Evolutionary conservation across 2,113 vertebrate genomes (phyloP).

Genomic region (Xyrauchen texanus): DNA sequence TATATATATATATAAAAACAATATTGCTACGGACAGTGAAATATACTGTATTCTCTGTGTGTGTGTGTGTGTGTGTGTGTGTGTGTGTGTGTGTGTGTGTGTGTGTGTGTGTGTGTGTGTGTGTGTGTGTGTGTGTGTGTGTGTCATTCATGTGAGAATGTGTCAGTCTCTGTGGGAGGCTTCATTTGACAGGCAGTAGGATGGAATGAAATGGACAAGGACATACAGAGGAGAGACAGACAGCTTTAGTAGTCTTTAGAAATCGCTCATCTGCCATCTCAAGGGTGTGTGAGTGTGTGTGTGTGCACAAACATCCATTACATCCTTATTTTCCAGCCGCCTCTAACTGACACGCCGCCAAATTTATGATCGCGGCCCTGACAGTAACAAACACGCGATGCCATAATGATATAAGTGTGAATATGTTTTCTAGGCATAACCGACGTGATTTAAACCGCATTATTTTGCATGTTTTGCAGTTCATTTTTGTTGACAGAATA

Average conservation of each 20-base stretch:
- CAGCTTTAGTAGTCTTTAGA: conserved; percentile 43
- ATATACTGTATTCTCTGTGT: too few species aligned
- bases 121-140: too few species aligned
- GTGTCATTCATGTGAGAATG: neutral
- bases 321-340: conserved; percentile 40
- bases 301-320: conserved; percentile 29
- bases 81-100: too few species aligned
- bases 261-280: conserved; percentile 39
- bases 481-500: conserved; percentile 25
- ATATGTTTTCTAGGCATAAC: conserved; percentile 5
- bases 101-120: too few species aligned
- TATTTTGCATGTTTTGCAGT: neutral
- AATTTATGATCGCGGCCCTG: conserved; percentile 27
- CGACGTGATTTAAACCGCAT: neutral
- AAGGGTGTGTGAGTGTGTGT: conserved; percentile 45
- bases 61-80: too few species aligned
- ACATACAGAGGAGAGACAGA: conserved; percentile 48
- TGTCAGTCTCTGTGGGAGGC: conserved; percentile 13
- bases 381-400: conserved; percentile 31
- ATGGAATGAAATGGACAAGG: conserved; percentile 54
- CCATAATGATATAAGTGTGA: conserved; percentile 30
- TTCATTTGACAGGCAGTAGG: conserved; percentile 41
- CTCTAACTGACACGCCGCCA: conserved; percentile 24
- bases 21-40: too few species aligned
- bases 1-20: too few species aligned